Evolutionary conservation across 2,888 invertebrate species (phyloP), one percentile per base, ranked within the genome.

Genomic region (Clunio marinus): DNA sequence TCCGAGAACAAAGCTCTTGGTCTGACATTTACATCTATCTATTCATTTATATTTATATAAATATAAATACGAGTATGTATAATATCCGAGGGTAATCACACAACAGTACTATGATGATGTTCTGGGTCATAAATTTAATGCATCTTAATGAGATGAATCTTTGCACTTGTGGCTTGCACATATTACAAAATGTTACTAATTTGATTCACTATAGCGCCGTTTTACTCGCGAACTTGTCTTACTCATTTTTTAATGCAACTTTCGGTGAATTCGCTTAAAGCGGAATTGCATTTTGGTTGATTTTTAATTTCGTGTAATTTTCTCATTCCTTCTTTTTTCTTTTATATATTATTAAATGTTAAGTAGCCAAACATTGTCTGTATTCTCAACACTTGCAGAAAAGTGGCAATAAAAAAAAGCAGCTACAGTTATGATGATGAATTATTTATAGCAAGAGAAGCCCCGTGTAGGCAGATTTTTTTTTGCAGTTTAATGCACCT

Each of bases 401-500:
- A 10, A 17, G n/a, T 7, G 55, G 24, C 55, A 55, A 2, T 25
- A 27, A 57, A 63, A n/a, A n/a, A 46, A 27, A 27, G 8, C 27
- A 25, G 25, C 46, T 46, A 63, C 63, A 63, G 63, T 63, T 66
- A 66, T 66, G 35, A 66, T 55, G 35, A 66, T 66, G 35, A 66
- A 66, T 55, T 66, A 35, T 66, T 66, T 66, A 66, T 66, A 55
- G 25, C 35, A 28, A 32, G 24, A 41, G 63, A 65, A 51, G 41
- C 25, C 15, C 20, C 27, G 46, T 27, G 51, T 45, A 7, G 45
- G 8, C 10, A 45, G n/a, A 45, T 3, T 51, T 22, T 20, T 51
- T 22, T 51, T 51, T 41, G 63, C 55, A 66, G 66, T 66, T 66
- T 66, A 55, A 28, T 66, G 66, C 66, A 66, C 66, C 32, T 46